Conservation (phyloP, 2,113 vertebrate genomes). For the Passer domesticus region DNA sequence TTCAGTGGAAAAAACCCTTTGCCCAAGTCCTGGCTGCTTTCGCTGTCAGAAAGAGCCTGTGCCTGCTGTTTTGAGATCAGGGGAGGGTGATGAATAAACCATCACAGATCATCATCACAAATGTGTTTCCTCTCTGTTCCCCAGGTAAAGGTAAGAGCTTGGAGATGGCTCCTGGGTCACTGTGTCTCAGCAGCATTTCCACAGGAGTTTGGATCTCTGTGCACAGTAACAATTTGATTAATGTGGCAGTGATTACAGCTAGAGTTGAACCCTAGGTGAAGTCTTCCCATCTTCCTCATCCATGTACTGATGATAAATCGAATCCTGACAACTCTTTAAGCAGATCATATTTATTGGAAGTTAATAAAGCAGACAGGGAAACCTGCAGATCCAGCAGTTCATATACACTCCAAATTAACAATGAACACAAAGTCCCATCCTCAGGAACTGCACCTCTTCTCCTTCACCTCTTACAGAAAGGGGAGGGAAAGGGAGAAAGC, state of each 20-base stretch:
- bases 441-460: not conserved
- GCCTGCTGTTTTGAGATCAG: not conserved
- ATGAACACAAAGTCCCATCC: not conserved
- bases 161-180: not conserved
- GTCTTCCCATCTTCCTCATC: not conserved
- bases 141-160: not conserved
- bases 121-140: not conserved
- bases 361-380: not conserved
- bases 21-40: not conserved
- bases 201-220: not conserved
- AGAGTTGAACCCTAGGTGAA: not conserved
- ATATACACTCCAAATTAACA: not conserved
- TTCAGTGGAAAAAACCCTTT: not conserved
- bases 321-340: not conserved
- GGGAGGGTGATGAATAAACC: not conserved
- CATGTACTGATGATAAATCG: not conserved
- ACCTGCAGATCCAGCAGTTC: not conserved
- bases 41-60: rapidly evolving
- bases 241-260: not conserved
- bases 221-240: not conserved
- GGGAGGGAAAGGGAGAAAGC: not conserved
- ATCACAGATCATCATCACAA: not conserved
- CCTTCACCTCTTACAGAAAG: not conserved
- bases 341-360: conserved; percentile 17
- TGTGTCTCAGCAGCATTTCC: not conserved